phyloP scores from a whole-genome alignment of 2,888 invertebrate species.

The Diarsia brunnea region DNA sequence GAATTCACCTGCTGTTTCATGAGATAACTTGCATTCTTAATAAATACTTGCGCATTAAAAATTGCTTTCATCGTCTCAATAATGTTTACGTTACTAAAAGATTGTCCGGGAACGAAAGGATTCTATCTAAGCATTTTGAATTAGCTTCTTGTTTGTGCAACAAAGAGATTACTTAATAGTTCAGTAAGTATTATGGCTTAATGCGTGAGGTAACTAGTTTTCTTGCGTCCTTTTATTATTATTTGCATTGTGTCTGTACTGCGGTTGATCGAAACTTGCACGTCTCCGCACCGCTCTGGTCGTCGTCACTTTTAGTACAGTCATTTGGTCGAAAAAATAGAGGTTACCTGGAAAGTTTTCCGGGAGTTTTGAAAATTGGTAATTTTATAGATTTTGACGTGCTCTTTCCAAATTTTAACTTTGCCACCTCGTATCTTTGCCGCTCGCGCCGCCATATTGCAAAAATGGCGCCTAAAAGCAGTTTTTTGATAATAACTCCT shows the following conservation, averaged over 20 bases:
- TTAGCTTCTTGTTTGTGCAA: not conserved
- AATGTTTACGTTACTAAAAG: slow-evolving; percentile 3
- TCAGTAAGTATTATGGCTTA: too few species aligned
- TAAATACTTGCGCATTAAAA: slow-evolving; percentile 17
- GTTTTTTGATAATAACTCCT: too few species aligned
- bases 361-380: too few species aligned
- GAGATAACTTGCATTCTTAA: slow-evolving; percentile 21
- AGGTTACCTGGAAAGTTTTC: too few species aligned
- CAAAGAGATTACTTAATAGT: slow-evolving; percentile 2
- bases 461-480: too few species aligned
- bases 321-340: too few species aligned
- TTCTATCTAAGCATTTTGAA: slow-evolving; percentile 14
- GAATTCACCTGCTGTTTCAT: slow-evolving; percentile 16
- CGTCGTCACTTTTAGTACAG: too few species aligned
- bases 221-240: too few species aligned
- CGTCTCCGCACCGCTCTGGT: not conserved
- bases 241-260: not conserved
- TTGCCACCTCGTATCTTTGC: too few species aligned
- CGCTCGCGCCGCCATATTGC: too few species aligned
- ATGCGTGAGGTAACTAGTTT: not conserved
- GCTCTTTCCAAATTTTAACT: too few species aligned
- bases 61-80: slow-evolving; percentile 11
- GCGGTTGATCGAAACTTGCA: not conserved
- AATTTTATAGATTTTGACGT: too few species aligned
- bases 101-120: slow-evolving; percentile 30